A percentile compares a stretch with the other conserved stretches of the same genome.
Evolutionary conservation across 2,797 vertebrate species (phyloP).

Genomic region (Delichon dasypus): DNA sequence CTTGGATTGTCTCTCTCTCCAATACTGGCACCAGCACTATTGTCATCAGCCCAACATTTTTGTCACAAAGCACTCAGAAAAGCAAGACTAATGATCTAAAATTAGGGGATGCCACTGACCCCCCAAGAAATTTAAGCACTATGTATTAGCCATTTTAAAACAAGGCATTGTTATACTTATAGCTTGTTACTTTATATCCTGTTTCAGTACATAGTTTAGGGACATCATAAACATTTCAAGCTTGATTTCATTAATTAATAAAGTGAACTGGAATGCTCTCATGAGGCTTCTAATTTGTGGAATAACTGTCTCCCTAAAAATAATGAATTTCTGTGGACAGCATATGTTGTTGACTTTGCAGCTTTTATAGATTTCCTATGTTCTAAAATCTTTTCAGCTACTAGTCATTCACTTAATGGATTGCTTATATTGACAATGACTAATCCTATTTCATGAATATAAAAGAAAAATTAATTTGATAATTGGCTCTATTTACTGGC

Average conservation of each 20-base stretch:
- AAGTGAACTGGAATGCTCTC: background rate
- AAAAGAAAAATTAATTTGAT: conserved; percentile 60
- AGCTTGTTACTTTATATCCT: background rate
- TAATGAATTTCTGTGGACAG: background rate
- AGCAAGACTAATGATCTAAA: background rate
- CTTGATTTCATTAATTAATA: background rate
- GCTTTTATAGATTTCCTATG: conserved; percentile 47
- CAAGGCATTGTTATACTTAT: background rate
- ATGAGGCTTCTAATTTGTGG: background rate
- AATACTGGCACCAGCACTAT: background rate
- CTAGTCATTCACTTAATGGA: conserved; percentile 60
- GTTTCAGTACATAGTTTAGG: background rate
- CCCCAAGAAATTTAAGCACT: background rate
- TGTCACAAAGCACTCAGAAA: background rate
- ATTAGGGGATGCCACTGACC: background rate
- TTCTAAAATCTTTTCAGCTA: conserved; percentile 64
- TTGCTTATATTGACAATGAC: conserved; percentile 64
- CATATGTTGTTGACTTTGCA: background rate
- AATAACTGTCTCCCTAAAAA: conserved; percentile 18
- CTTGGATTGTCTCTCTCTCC: background rate
- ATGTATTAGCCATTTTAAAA: background rate
- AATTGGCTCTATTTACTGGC: conserved; percentile 70
- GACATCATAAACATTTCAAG: background rate
- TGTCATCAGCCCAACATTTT: background rate
- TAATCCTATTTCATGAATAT: conserved; percentile 58